Evolutionary conservation across 2,888 invertebrate genomes (phyloP).

Genomic region (Geotrupes spiniger): DNA sequence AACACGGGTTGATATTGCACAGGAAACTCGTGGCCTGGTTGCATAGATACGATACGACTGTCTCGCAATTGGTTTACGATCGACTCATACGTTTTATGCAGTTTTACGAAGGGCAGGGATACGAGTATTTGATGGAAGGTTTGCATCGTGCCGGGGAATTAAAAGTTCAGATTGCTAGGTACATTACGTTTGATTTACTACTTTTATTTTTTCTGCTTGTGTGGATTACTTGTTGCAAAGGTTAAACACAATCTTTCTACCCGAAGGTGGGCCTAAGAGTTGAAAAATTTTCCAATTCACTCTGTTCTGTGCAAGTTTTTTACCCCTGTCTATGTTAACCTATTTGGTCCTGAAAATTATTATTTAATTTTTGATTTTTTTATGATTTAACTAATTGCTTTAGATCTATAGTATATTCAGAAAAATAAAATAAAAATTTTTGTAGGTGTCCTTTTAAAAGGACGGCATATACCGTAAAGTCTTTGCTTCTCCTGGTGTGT

Average conservation of each 20-base stretch:
- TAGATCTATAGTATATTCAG: too few relatives aligned
- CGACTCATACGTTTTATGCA: conserved; percentile 72
- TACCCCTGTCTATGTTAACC: background rate
- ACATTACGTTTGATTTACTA: conserved; percentile 23
- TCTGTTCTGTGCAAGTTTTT: background rate
- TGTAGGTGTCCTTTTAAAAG: too few relatives aligned
- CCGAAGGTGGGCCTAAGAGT: too few relatives aligned
- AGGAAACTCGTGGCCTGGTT: conserved; percentile 69
- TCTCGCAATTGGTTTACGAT: conserved; percentile 58
- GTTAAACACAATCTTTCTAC: background rate
- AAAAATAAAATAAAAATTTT: too few relatives aligned
- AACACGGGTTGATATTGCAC: conserved; percentile 76
- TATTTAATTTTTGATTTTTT: too few relatives aligned
- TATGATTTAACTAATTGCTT: too few relatives aligned
- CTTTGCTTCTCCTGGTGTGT: too few relatives aligned
- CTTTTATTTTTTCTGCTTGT: background rate
- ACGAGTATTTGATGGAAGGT: conserved; percentile 75
- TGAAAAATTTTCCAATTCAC: too few relatives aligned
- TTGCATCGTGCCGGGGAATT: conserved; percentile 69
- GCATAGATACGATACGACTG: conserved; percentile 65
- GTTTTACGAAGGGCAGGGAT: conserved; percentile 67
- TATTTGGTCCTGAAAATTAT: background rate
- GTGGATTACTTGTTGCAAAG: background rate
- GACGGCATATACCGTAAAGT: too few relatives aligned
- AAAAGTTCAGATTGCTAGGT: conserved; percentile 58